Conservation (phyloP, 2,888 invertebrate genomes). For the Epicampocera succincta region DNA sequence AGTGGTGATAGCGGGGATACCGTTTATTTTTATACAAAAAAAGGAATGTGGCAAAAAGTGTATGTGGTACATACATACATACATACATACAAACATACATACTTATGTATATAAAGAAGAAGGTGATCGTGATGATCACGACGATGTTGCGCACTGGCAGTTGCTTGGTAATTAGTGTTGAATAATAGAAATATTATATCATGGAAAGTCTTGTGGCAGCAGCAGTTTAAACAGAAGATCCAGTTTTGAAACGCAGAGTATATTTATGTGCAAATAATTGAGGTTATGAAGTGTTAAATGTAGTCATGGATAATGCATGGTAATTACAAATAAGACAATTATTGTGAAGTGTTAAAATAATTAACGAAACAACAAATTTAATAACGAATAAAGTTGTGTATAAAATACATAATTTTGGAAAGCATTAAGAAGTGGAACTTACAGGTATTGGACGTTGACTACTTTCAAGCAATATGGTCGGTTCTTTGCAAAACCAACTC, state of each 20-base stretch:
- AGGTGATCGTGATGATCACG: constrained; percentile 45
- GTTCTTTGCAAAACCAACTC: too few species aligned
- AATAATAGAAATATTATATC: constrained; percentile 66
- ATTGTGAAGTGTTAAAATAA: constrained; percentile 15
- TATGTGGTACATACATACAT: too few species aligned
- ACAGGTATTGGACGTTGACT: too few species aligned
- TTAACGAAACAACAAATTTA: constrained; percentile 28
- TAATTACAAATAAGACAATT: constrained; percentile 52
- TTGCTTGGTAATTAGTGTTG: constrained; percentile 62
- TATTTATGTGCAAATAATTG: constrained; percentile 52
- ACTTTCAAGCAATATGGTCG: too few species aligned
- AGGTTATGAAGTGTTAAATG: constrained; percentile 64
- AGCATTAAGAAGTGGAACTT: not conserved
- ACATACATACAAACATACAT: too few species aligned
- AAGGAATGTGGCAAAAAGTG: constrained; percentile 25
- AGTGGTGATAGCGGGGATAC: constrained; percentile 18
- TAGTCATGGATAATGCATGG: constrained; percentile 50
- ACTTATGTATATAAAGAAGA: not conserved
- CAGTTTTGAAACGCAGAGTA: constrained; percentile 41
- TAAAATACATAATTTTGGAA: not conserved
- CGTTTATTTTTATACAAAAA: constrained; percentile 35
- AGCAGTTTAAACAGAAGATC: constrained; percentile 26
- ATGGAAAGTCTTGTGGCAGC: constrained; percentile 28
- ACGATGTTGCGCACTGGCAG: constrained; percentile 22
- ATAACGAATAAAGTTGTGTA: not conserved